Percentiles rank a stretch among this genome's conserved stretches.
Conservation (phyloP, 2,113 vertebrate genomes). For the Prunella fulvescens region DNA sequence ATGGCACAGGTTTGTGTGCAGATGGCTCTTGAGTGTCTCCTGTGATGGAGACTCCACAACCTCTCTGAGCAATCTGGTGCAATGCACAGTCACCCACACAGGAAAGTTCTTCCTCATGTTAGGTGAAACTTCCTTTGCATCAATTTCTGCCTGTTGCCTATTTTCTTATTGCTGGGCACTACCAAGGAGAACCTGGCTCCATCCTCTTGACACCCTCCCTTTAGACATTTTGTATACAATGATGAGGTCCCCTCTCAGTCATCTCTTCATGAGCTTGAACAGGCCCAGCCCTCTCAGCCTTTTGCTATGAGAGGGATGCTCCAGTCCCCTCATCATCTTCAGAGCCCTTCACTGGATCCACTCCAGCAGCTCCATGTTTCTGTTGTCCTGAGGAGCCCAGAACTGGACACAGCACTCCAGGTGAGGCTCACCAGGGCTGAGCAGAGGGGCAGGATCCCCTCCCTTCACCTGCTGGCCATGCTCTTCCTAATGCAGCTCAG, state of each 20-base stretch:
- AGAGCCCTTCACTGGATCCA: fast-evolving
- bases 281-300: not conserved
- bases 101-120: not conserved
- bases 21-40: too few species aligned
- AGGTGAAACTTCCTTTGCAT: not conserved
- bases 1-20: not conserved
- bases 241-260: not conserved
- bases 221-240: not conserved
- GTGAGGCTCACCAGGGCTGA: not conserved
- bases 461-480: fast-evolving
- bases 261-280: not conserved
- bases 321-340: not conserved
- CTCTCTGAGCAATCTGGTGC: not conserved
- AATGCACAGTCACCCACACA: not conserved
- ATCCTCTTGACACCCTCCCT: not conserved
- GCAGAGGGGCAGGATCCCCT: fast-evolving
- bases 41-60: not conserved
- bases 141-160: not conserved
- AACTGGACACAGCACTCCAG: not conserved
- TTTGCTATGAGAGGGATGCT: not conserved
- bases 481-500: not conserved
- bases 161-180: not conserved
- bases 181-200: fast-evolving
- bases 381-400: not conserved
- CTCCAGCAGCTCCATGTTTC: not conserved